These are phyloP conservation scores for Drosophila colorata DNA, from an alignment of 2,888 invertebrate species.

Conservation along the genomic window DNA sequence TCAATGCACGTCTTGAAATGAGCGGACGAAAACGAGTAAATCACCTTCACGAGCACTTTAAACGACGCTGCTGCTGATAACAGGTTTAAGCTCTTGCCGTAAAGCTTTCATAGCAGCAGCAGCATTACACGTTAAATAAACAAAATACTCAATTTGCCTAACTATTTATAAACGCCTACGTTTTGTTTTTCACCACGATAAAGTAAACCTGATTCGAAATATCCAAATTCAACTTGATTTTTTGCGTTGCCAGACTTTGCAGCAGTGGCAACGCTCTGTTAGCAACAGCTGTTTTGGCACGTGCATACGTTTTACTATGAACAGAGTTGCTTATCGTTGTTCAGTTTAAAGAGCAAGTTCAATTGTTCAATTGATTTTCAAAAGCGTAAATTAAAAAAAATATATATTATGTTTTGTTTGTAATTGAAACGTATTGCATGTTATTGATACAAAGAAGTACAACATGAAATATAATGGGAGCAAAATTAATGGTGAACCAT, in stretches of 20 bases:
- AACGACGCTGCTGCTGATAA: constrained; percentile 52
- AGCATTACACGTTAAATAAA: constrained; percentile 1
- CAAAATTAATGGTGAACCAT: neutral
- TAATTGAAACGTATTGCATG: neutral
- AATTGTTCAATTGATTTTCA: too few species aligned
- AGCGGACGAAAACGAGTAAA: constrained; percentile 35
- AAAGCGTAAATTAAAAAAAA: neutral
- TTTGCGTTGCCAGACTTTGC: constrained; percentile 16
- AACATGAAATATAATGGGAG: neutral
- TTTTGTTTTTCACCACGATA: constrained; percentile 26
- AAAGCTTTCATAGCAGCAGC: constrained; percentile 43
- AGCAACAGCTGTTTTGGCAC: constrained; percentile 36
- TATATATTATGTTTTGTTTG: neutral
- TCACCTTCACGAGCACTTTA: constrained; percentile 20
- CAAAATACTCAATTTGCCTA: neutral
- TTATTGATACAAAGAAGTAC: too few species aligned
- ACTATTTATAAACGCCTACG: neutral
- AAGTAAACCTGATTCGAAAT: constrained; percentile 30
- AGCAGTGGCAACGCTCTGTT: constrained; percentile 30
- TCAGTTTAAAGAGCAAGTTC: neutral
- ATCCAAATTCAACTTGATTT: constrained; percentile 19
- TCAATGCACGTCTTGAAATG: constrained; percentile 51
- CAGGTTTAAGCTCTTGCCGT: constrained; percentile 63
- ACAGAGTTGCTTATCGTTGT: neutral
- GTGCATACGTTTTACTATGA: constrained; percentile 17